Conservation (phyloP, 2,113 vertebrate genomes). For the Ictalurus furcatus region DNA sequence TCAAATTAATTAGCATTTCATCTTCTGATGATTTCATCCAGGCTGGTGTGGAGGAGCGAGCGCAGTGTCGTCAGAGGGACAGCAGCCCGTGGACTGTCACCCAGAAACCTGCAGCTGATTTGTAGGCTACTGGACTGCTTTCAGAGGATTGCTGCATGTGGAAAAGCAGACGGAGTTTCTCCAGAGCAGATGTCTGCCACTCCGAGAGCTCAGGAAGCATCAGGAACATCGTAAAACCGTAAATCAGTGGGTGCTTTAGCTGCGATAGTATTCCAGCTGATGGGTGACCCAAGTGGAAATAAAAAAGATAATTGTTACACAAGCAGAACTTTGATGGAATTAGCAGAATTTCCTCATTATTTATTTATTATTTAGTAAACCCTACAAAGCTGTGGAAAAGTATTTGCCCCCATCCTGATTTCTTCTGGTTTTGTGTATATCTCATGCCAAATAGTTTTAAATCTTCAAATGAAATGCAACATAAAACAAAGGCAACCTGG, state of each 20-base stretch:
- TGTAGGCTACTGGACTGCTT: constrained; percentile 25
- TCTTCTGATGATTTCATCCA: constrained; percentile 33
- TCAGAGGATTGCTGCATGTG: constrained; percentile 16
- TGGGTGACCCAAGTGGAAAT: background rate
- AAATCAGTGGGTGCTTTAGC: constrained; percentile 28
- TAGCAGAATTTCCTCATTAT: background rate
- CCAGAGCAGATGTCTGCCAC: constrained; percentile 46
- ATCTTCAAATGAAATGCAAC: too few species aligned
- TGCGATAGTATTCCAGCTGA: background rate
- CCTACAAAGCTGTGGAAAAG: too few species aligned
- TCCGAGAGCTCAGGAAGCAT: constrained; percentile 39
- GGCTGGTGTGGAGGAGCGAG: constrained; percentile 1
- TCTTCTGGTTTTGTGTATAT: too few species aligned
- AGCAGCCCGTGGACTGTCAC: constrained; percentile 23
- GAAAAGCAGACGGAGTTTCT: constrained; percentile 24
- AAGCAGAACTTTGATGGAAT: background rate
- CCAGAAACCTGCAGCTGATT: constrained; percentile 43
- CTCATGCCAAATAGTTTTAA: too few species aligned
- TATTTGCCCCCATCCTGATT: too few species aligned
- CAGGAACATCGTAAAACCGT: constrained; percentile 11
- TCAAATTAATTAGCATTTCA: constrained; percentile 36
- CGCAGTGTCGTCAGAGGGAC: background rate
- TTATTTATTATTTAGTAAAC: background rate
- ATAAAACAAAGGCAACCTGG: too few species aligned
- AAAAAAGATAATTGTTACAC: background rate